Conservation (phyloP, 2,113 vertebrate species). For the Mohoua ochrocephala region DNA sequence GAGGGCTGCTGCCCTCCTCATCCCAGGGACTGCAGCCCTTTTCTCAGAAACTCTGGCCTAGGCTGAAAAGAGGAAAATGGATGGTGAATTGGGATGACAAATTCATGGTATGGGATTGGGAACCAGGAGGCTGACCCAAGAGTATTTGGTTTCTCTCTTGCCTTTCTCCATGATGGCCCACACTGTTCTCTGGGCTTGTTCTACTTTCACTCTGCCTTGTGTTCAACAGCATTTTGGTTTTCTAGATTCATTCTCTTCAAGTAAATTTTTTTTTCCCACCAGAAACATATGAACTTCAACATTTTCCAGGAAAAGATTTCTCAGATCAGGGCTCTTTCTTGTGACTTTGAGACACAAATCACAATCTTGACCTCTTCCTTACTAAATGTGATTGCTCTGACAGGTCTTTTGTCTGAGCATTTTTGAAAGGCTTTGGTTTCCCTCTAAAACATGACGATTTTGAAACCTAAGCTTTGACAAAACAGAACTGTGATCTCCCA, state of each 20-base stretch:
- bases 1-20: neutral
- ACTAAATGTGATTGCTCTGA: neutral
- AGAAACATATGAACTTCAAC: neutral
- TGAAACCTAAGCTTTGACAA: neutral
- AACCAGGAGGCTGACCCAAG: neutral
- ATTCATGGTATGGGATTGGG: rapidly evolving
- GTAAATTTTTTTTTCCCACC: neutral
- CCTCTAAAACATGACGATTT: neutral
- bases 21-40: neutral
- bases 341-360: neutral
- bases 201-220: neutral
- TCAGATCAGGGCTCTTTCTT: neutral
- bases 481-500: neutral
- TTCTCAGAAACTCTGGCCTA: neutral
- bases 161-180: neutral
- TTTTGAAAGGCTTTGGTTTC: neutral
- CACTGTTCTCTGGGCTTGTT: neutral
- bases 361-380: neutral
- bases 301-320: neutral
- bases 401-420: neutral
- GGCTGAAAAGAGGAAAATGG: neutral
- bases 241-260: neutral
- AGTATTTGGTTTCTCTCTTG: neutral
- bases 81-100: neutral
- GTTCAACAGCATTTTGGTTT: neutral